phyloP scores from a whole-genome alignment of 2,888 invertebrate genomes.

The Pheosia tremula region DNA sequence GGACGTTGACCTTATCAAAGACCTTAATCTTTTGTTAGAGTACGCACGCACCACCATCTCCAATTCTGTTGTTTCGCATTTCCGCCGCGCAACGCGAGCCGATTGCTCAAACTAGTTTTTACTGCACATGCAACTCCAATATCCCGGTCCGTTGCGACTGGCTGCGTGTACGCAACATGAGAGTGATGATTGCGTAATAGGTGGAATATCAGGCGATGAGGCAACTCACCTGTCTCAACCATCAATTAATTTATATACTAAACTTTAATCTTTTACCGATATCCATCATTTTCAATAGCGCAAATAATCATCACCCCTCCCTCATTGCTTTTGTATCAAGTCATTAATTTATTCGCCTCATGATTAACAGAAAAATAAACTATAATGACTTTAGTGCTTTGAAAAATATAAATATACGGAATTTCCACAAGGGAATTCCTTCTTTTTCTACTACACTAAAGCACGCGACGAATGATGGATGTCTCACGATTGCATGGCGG shows the following conservation, averaged over 20 bases:
- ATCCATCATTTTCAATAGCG: no score
- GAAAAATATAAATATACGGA: neutral
- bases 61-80: conserved; percentile 1
- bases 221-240: no score
- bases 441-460: neutral
- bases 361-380: neutral
- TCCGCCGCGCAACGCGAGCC: conserved; percentile 1
- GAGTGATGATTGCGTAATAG: neutral
- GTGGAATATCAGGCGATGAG: neutral
- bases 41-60: conserved; percentile 1
- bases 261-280: no score
- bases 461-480: neutral
- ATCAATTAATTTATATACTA: no score
- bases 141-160: neutral
- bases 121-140: neutral
- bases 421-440: neutral
- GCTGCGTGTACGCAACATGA: neutral
- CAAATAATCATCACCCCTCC: no score
- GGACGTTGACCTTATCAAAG: no score
- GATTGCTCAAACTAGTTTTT: neutral
- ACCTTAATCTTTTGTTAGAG: neutral
- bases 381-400: neutral
- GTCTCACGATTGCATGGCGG: neutral
- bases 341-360: no score
- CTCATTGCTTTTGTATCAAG: no score